phyloP scores from a whole-genome alignment of 2,113 vertebrate species.

The Mormyrus iriodes region DNA sequence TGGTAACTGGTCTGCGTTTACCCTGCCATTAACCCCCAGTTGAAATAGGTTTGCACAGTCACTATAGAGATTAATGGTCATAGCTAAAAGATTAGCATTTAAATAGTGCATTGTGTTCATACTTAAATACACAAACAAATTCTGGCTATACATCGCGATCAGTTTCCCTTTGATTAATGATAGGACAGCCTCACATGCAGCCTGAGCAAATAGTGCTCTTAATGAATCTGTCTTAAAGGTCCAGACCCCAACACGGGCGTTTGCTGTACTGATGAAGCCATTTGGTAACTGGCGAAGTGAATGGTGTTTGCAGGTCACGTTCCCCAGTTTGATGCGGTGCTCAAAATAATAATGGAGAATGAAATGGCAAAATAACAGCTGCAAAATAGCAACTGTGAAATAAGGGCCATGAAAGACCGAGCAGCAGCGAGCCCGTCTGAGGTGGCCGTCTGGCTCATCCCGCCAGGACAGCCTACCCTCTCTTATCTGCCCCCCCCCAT shows the following conservation, averaged over 20 bases:
- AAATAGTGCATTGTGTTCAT: slow-evolving; percentile 20
- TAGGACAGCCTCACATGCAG: neutral
- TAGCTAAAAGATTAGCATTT: slow-evolving; percentile 6
- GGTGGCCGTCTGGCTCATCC: neutral
- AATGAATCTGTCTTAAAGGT: neutral
- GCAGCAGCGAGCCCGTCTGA: neutral
- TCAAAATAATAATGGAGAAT: neutral
- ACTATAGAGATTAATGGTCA: slow-evolving; percentile 14
- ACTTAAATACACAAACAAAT: slow-evolving; percentile 20
- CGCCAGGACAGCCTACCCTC: neutral
- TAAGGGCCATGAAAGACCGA: neutral
- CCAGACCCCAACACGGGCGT: neutral
- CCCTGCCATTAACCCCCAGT: slow-evolving; percentile 9
- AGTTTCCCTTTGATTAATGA: slow-evolving; percentile 14
- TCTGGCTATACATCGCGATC: neutral
- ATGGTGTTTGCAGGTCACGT: neutral
- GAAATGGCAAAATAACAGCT: neutral
- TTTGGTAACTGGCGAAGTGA: neutral
- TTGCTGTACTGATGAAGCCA: neutral
- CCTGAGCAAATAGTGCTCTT: neutral
- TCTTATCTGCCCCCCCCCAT: neutral
- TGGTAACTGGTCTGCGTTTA: slow-evolving; percentile 17
- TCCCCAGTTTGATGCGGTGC: neutral
- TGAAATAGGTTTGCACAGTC: neutral
- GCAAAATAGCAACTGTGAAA: neutral